These are phyloP conservation scores for Cosmia trapezina DNA, from an alignment of 2,888 invertebrate species.

Conservation along the genomic window DNA sequence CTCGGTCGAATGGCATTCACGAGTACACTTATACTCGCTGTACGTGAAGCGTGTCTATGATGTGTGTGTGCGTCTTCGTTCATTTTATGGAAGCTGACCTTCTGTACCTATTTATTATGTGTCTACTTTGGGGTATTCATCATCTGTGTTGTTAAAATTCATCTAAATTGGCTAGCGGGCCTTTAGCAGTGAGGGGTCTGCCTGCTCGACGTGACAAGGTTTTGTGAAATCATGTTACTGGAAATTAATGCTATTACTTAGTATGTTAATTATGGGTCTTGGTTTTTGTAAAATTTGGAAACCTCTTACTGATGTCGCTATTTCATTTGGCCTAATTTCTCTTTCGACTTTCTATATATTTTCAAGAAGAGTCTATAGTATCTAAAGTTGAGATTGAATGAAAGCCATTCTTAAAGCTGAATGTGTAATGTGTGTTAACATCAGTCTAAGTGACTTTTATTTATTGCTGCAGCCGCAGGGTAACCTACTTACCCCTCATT, in stretches of 20 bases:
- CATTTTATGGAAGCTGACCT: not conserved
- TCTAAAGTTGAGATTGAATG: not conserved
- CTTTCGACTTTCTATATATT: not conserved
- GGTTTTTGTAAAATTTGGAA: not conserved
- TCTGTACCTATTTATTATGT: not conserved
- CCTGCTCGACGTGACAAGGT: constrained; percentile 41
- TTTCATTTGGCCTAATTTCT: not conserved
- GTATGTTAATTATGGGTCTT: constrained; percentile 21
- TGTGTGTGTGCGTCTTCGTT: not conserved
- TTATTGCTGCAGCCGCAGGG: constrained; percentile 18
- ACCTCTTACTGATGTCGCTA: not conserved
- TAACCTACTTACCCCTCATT: constrained; percentile 20
- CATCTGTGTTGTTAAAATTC: constrained; percentile 66
- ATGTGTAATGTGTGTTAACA: constrained; percentile 1
- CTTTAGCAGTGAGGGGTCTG: constrained; percentile 28
- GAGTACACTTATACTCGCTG: not conserved
- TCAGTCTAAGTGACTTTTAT: constrained; percentile 20
- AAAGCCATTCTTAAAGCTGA: not conserved
- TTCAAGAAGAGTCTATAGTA: not conserved
- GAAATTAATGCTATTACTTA: constrained; percentile 30
- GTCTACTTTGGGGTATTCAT: constrained; percentile 56
- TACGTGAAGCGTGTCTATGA: no score
- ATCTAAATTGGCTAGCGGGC: constrained; percentile 62
- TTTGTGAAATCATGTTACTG: constrained; percentile 31
- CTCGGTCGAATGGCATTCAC: not conserved